Percentiles rank a stretch among this genome's conserved stretches.
These are phyloP conservation scores for Condylostylus longicornis DNA, from an alignment of 1,140 invertebrate species.

Conservation along the genomic window DNA sequence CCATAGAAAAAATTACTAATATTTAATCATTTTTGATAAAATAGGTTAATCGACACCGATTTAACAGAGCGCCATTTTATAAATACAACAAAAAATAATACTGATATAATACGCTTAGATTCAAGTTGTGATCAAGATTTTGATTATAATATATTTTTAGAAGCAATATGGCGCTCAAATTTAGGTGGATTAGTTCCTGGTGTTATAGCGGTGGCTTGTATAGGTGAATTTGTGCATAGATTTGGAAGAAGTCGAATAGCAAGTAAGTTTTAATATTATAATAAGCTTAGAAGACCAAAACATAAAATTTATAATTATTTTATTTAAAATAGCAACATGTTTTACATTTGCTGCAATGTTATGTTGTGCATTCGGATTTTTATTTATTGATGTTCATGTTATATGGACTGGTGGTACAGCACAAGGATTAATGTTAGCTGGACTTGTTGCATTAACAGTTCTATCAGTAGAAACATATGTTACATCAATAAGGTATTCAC, in stretches of 20 bases:
- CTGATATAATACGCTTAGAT: slow-evolving; percentile 30
- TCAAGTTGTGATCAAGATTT: slow-evolving; percentile 26
- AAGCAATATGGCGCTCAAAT: background rate
- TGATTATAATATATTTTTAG: slow-evolving; percentile 28
- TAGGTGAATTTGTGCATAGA: background rate
- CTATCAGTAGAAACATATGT: background rate
- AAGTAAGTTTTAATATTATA: background rate
- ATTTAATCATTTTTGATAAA: slow-evolving; percentile 10
- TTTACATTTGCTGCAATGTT: slow-evolving; percentile 1
- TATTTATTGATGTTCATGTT: slow-evolving; percentile 1
- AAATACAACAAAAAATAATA: slow-evolving; percentile 34
- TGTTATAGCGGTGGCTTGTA: background rate
- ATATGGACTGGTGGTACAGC: background rate
- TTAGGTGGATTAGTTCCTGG: background rate
- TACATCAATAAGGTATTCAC: slow-evolving; percentile 3
- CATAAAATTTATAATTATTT: background rate
- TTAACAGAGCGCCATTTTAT: slow-evolving; percentile 34
- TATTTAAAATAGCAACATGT: background rate
- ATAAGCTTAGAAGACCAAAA: background rate
- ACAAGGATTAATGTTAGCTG: slow-evolving; percentile 2
- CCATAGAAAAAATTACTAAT: too few relatives aligned
- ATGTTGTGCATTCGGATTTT: background rate
- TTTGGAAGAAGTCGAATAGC: slow-evolving; percentile 1
- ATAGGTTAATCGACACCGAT: slow-evolving; percentile 38
- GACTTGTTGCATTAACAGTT: background rate